These are phyloP conservation scores for Cephonodes hylas DNA, from an alignment of 2,888 invertebrate species.

Conservation along the genomic window DNA sequence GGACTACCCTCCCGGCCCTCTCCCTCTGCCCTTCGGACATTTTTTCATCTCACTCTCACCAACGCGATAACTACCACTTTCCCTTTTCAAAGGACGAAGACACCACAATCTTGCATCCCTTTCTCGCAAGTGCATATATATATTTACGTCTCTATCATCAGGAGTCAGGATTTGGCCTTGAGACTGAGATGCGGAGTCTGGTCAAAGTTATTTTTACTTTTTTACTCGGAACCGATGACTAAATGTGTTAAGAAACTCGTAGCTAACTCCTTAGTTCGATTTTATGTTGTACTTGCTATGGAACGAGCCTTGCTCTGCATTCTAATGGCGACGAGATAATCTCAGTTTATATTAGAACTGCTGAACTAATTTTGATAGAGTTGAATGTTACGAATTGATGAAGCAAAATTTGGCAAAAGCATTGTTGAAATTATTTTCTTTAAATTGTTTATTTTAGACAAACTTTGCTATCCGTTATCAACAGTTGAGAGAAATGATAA, in stretches of 20 bases:
- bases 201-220: conserved; percentile 76
- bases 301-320: background rate
- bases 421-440: background rate
- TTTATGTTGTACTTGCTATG: conserved; percentile 4
- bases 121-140: conserved; percentile 22
- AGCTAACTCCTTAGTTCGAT: conserved; percentile 3
- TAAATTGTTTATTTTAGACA: background rate
- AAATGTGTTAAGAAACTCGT: conserved; percentile 53
- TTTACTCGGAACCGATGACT: conserved; percentile 77
- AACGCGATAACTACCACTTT: conserved; percentile 73
- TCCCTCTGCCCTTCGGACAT: conserved; percentile 64
- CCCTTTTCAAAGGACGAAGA: conserved; percentile 81
- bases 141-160: conserved; percentile 45
- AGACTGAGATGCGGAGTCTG: conserved; percentile 72
- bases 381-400: background rate
- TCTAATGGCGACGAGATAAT: background rate
- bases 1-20: conserved; percentile 31
- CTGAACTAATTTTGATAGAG: background rate
- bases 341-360: background rate
- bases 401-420: background rate
- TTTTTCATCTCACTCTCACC: conserved; percentile 80
- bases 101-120: conserved; percentile 45
- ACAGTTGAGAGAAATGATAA: too few relatives aligned
- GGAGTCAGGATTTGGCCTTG: conserved; percentile 76
- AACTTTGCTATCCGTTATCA: too few relatives aligned